phyloP scores from a whole-genome alignment of 2,888 invertebrate species.

The Lasioglossum villosulum region DNA sequence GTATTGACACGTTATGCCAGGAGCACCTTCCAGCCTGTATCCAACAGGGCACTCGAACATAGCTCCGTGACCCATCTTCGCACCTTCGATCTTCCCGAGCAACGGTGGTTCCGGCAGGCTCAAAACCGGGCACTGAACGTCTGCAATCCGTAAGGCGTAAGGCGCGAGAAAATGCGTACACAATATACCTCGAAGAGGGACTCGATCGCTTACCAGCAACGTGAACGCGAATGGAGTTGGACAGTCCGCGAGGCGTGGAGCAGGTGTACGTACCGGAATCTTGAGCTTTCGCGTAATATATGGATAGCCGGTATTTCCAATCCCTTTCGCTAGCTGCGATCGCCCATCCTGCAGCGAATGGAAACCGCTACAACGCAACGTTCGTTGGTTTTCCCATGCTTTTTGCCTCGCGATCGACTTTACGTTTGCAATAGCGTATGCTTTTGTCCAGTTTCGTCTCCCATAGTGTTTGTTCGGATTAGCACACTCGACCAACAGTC shows the following conservation, averaged over 20 bases:
- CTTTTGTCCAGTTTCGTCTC: too few species aligned
- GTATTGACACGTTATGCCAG: conserved; percentile 91
- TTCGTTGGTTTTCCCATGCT: neutral
- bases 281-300: conserved; percentile 92
- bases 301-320: conserved; percentile 92
- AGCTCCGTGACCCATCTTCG: conserved; percentile 91
- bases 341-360: conserved; percentile 88
- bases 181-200: too few species aligned
- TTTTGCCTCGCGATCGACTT: neutral
- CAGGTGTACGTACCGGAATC: conserved; percentile 95
- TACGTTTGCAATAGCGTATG: neutral
- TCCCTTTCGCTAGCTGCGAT: conserved; percentile 90
- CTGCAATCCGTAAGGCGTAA: conserved; percentile 67
- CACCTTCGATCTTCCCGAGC: conserved; percentile 91
- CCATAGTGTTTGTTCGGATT: too few species aligned
- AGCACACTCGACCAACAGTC: too few species aligned
- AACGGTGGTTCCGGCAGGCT: conserved; percentile 87
- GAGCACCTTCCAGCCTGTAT: conserved; percentile 91
- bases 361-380: conserved; percentile 24
- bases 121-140: conserved; percentile 83
- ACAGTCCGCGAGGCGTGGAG: conserved; percentile 92
- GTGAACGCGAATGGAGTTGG: conserved; percentile 90
- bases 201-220: conserved; percentile 89
- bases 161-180: too few species aligned
- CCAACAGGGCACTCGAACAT: conserved; percentile 93